Percentiles rank a stretch among this genome's conserved stretches.
phyloP scores from a whole-genome alignment of 2,113 vertebrate genomes.

The Proteles cristata region DNA sequence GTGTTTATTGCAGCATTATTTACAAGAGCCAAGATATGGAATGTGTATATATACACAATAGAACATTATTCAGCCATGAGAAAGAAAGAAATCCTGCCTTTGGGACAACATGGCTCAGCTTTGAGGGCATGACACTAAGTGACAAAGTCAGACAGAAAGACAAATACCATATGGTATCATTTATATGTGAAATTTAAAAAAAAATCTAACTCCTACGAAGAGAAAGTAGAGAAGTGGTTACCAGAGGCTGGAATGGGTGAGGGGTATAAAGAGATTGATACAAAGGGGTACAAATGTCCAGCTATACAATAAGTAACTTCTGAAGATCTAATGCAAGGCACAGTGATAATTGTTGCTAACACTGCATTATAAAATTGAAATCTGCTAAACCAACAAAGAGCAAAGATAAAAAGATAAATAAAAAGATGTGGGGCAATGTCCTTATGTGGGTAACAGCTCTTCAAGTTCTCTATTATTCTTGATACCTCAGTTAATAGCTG shows the following conservation, averaged over 20 bases:
- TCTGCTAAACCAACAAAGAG: neutral
- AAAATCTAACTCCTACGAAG: neutral
- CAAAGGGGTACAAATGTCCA: neutral
- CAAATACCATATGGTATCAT: neutral
- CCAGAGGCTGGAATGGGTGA: neutral
- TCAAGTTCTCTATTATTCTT: neutral
- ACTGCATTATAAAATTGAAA: neutral
- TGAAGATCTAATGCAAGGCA: neutral
- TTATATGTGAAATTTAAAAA: neutral
- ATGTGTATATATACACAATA: too few species aligned
- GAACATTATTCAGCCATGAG: neutral
- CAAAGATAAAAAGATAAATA: neutral
- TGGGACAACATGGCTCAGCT: neutral
- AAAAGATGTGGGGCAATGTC: accelerated
- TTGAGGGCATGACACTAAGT: neutral
- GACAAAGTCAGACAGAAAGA: neutral
- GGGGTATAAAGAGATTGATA: neutral
- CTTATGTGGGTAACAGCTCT: neutral
- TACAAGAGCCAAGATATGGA: neutral
- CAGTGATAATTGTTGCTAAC: neutral
- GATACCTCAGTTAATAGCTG: neutral
- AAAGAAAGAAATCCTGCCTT: neutral
- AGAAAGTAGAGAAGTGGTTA: neutral
- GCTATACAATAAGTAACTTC: neutral
- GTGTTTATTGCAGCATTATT: neutral